Base-by-base conservation (phyloP, 2,888 invertebrate species). In the Asteroscopus sphinx region DNA sequence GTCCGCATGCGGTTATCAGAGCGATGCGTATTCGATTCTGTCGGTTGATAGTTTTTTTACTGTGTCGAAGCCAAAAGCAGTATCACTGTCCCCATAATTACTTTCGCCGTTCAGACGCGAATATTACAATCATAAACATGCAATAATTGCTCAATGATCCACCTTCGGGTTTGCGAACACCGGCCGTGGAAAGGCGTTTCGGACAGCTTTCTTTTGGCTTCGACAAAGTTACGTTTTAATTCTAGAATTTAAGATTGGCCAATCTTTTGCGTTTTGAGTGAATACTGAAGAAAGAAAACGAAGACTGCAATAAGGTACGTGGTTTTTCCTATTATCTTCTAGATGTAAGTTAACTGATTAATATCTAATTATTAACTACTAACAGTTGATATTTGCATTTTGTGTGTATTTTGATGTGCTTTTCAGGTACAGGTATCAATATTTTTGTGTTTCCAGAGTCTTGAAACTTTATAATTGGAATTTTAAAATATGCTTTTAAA, bases 381-480 rank as follows among this genome's bases (percentile, higher is more conserved):
- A 88, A 88, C 80, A 37, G 63, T 78, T 84, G 83, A 83, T 77
- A 77, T 80, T 81, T 86, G 83, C 78, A 79, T 86, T 86, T 82
- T 88, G 81, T 88, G 85, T 89, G 86, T 84, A 35, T 87, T 88
- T 91, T 73, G 80, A 82, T 92, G 91, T 93, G 90, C 87, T 81
- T 84, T 90, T 77, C 89, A 91, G 91, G 85, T 82, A 89, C 93
- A 92, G 93, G 93, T 93, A 94, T 93, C 93, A 94, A 93, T 93
- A 76, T 33, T 47, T 39, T 46, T 64, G 30, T 52, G 45, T 53
- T 68, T 25, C 25, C 32, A n/a, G 46, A 21, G 9, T 25, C 5
- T 21, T 11, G 11, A 8, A 0, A 28, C 39, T 17, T 25, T 36
- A 11, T 54, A 9, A 35, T 17, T 35, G 17, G 8, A 21, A 25